A percentile compares a stretch with the other conserved stretches of the same genome.
These are phyloP conservation scores for Hozukius guyotensis DNA, from an alignment of 2,797 vertebrate genomes.

Conservation along the genomic window DNA sequence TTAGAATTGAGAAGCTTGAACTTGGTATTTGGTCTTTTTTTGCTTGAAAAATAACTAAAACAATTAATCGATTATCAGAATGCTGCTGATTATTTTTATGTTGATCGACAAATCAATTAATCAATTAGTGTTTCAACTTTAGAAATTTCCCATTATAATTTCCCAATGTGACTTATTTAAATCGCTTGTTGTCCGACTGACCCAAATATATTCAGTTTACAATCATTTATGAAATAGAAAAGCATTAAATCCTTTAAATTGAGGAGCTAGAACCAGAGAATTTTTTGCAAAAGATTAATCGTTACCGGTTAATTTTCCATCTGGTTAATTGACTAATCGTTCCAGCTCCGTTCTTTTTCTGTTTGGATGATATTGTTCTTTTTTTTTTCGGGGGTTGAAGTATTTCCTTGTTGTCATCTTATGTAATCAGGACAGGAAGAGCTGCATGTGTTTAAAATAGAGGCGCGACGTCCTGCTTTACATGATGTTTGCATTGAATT, in stretches of 20 bases:
- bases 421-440: neutral
- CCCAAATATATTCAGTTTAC: neutral
- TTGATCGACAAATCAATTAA: neutral
- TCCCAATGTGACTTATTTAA: neutral
- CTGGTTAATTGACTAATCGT: neutral
- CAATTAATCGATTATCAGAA: neutral
- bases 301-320: neutral
- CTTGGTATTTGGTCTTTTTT: neutral
- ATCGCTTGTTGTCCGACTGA: neutral
- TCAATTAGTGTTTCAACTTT: neutral
- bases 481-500: conserved; percentile 40
- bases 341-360: neutral
- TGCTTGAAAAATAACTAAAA: neutral
- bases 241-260: neutral
- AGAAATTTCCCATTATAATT: neutral
- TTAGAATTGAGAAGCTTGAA: neutral
- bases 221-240: neutral
- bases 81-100: neutral
- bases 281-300: neutral
- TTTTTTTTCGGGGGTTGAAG: neutral
- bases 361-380: neutral
- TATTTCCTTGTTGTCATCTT: neutral
- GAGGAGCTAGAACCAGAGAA: neutral
- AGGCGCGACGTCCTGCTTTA: conserved; percentile 10
- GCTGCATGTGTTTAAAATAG: conserved; percentile 1